phyloP scores from a whole-genome alignment of 2,113 vertebrate species.

The Neopipo cinnamomea region DNA sequence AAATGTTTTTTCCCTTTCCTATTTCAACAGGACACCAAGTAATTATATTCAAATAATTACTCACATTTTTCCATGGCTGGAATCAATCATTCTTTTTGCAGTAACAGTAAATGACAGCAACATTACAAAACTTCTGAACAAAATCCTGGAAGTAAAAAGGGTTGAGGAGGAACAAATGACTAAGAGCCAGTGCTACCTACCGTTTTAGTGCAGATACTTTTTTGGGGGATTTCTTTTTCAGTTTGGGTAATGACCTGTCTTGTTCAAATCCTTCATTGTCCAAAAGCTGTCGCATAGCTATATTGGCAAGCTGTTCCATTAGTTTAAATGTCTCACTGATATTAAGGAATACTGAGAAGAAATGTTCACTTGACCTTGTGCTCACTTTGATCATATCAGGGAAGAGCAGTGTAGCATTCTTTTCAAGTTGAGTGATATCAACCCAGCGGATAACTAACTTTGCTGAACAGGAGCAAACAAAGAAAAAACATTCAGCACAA shows the following conservation, averaged over 20 bases:
- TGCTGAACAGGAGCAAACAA: constrained; percentile 68
- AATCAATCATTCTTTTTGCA: background rate
- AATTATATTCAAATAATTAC: background rate
- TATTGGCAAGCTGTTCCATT: constrained; percentile 97
- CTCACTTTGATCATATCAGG: constrained; percentile 93
- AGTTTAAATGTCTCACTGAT: constrained; percentile 96
- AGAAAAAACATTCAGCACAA: background rate
- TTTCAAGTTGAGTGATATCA: constrained; percentile 95
- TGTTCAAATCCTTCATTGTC: constrained; percentile 97
- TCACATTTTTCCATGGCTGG: background rate
- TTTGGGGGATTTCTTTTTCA: constrained; percentile 95
- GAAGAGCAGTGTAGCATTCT: constrained; percentile 89
- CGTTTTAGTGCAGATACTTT: constrained; percentile 95
- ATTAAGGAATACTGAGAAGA: constrained; percentile 97
- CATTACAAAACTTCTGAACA: background rate
- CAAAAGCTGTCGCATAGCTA: constrained; percentile 95
- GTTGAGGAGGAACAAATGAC: background rate
- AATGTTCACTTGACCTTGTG: constrained; percentile 87
- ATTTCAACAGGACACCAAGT: background rate
- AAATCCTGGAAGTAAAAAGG: background rate
- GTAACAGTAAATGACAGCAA: background rate
- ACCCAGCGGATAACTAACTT: constrained; percentile 98
- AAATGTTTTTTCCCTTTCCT: background rate
- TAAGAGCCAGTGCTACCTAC: constrained; percentile 63
- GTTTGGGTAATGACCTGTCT: constrained; percentile 91